These are phyloP conservation scores for Brienomyrus brachyistius DNA, from an alignment of 2,113 vertebrate genomes.

Conservation along the genomic window DNA sequence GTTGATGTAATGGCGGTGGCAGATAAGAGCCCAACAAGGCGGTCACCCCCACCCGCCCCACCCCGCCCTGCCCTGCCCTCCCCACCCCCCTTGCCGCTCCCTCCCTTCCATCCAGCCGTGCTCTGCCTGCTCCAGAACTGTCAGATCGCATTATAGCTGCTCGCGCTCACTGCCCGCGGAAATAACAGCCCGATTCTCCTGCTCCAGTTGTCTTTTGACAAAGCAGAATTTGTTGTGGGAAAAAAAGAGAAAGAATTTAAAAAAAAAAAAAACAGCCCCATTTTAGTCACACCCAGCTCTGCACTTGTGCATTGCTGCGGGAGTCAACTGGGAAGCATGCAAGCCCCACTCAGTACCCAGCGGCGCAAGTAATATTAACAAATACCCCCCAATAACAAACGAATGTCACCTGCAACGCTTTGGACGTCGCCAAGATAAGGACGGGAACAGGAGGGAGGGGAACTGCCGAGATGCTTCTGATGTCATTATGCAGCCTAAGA, in stretches of 20 bases:
- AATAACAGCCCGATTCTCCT: conserved; percentile 92
- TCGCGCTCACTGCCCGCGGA: conserved; percentile 84
- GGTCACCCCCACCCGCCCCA: background rate
- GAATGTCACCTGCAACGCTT: background rate
- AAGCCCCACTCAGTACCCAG: background rate
- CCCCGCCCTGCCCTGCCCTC: background rate
- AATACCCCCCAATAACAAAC: background rate
- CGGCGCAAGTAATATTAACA: background rate
- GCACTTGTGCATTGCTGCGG: conserved; percentile 48
- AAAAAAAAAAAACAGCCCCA: conserved; percentile 21
- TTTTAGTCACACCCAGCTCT: conserved; percentile 45
- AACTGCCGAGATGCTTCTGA: background rate
- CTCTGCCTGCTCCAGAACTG: conserved; percentile 93
- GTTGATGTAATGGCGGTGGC: too few relatives aligned
- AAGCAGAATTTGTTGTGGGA: conserved; percentile 56
- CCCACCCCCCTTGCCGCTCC: background rate
- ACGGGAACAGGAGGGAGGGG: background rate
- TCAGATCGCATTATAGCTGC: conserved; percentile 88
- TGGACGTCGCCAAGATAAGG: background rate
- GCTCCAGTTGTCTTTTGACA: conserved; percentile 84
- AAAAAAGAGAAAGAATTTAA: conserved; percentile 41
- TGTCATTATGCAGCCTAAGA: conserved; percentile 13
- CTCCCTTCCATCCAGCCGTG: conserved; percentile 61
- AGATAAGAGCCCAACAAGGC: background rate
- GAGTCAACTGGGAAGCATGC: conserved; percentile 36